Evolutionary conservation across 1,140 invertebrate species (phyloP).

Genomic region (Neotoxoptera formosana): DNA sequence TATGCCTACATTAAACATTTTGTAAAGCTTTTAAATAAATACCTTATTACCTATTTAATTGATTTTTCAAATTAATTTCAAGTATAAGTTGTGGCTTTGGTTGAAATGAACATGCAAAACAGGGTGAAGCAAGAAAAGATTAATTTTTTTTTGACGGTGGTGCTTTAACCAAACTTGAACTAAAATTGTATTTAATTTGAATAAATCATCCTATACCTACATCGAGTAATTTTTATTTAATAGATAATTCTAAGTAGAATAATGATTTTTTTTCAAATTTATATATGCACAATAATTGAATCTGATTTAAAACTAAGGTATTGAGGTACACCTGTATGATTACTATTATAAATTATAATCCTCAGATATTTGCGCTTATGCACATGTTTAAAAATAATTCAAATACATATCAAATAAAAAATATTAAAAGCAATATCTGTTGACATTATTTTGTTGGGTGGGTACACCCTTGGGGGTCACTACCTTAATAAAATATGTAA

Average conservation of each 20-base stretch:
- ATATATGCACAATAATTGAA: background rate
- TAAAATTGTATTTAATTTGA: background rate
- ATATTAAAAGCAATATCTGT: constrained; percentile 44
- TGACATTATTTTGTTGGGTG: constrained; percentile 11
- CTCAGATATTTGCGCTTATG: background rate
- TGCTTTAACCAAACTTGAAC: background rate
- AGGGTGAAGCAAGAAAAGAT: constrained; percentile 25
- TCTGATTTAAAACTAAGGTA: background rate
- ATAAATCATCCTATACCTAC: background rate
- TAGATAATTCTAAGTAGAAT: background rate
- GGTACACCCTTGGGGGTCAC: background rate
- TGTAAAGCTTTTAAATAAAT: background rate
- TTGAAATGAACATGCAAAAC: background rate
- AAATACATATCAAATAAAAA: constrained; percentile 51
- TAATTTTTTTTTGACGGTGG: background rate
- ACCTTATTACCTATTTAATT: background rate
- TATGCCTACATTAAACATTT: background rate
- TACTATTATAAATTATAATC: background rate
- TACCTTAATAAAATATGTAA: constrained; percentile 31
- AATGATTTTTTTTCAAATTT: background rate
- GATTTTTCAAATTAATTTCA: background rate
- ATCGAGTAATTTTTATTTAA: constrained; percentile 16
- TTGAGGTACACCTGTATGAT: background rate
- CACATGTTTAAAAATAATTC: constrained; percentile 23
- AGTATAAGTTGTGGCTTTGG: background rate